Evolutionary conservation across 92 coral and sea anemone species (phyloP).

Genomic region (Scolanthus callimorphus): DNA sequence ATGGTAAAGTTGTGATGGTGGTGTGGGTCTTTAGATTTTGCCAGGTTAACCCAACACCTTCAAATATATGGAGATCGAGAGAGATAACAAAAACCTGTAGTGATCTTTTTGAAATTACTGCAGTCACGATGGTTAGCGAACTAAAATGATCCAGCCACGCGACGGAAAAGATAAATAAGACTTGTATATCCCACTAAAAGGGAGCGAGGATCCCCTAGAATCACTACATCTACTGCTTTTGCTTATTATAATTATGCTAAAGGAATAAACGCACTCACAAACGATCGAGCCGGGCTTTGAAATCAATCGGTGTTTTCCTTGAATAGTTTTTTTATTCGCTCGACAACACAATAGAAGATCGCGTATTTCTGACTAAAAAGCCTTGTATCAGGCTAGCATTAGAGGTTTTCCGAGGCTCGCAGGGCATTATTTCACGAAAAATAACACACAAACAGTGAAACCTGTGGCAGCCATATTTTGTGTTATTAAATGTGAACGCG

Average conservation of each 20-base stretch:
- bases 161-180: no score
- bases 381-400: no score
- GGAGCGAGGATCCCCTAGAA: neutral
- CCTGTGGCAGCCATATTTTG: neutral
- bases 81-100: constrained; percentile 10
- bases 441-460: neutral
- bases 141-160: no score
- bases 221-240: neutral
- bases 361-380: no score
- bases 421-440: neutral
- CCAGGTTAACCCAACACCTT: constrained; percentile 7
- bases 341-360: no score
- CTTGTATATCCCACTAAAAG: no score
- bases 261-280: neutral
- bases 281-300: neutral
- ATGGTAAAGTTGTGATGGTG: no score
- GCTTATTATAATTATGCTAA: neutral
- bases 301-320: neutral
- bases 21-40: neutral
- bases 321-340: neutral
- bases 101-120: no score
- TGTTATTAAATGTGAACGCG: neutral
- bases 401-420: no score
- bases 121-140: no score
- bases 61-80: constrained; percentile 15